phyloP scores from a whole-genome alignment of 2,113 vertebrate genomes.

The Vombatus ursinus region DNA sequence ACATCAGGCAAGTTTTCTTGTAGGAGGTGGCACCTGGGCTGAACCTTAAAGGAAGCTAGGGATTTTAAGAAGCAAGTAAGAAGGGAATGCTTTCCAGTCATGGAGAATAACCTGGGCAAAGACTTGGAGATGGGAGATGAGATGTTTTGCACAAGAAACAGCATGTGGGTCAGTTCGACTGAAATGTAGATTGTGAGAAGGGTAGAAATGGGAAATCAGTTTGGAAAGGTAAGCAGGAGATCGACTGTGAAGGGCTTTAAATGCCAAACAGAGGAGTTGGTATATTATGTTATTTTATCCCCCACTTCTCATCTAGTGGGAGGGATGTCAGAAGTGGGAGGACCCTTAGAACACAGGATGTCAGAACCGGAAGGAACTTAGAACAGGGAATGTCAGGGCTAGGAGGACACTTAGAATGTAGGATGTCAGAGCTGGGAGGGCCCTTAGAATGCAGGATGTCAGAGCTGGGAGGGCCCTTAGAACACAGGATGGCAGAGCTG shows the following conservation, averaged over 20 bases:
- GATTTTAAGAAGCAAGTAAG: too few relatives aligned
- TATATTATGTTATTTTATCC: not conserved
- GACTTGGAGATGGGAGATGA: not conserved
- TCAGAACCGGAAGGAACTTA: too few relatives aligned
- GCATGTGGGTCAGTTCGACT: not conserved
- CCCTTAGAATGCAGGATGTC: not conserved
- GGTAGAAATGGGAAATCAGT: not conserved
- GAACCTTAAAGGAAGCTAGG: too few relatives aligned
- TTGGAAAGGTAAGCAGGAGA: not conserved
- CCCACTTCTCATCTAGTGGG: not conserved
- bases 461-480: not conserved
- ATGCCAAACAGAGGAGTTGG: not conserved
- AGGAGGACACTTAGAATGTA: too few relatives aligned
- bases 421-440: too few relatives aligned
- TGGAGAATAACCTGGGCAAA: not conserved
- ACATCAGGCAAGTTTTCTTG: too few relatives aligned
- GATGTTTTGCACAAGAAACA: not conserved
- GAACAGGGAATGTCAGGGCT: too few relatives aligned
- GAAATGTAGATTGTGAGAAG: not conserved
- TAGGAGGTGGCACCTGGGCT: too few relatives aligned
- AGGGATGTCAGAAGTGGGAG: not conserved
- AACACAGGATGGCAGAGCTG: not conserved
- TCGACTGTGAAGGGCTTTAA: not conserved
- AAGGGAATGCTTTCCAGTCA: too few relatives aligned
- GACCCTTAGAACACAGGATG: too few relatives aligned